phyloP scores from a whole-genome alignment of 2,113 vertebrate genomes.

The Siniperca chuatsi region DNA sequence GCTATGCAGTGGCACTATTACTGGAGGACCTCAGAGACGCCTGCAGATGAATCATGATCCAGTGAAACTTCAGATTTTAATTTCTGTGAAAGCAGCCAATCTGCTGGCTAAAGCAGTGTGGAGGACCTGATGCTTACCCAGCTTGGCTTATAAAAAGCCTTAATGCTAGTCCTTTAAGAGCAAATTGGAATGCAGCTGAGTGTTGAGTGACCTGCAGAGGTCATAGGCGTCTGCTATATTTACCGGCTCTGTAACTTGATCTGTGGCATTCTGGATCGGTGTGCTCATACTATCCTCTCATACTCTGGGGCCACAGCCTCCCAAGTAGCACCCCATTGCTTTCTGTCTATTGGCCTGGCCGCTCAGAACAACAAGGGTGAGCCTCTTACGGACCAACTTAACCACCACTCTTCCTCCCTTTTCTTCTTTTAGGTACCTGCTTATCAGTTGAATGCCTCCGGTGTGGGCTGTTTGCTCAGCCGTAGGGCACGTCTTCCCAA shows the following conservation, averaged over 20 bases:
- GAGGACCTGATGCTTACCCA: not conserved
- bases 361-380: conserved; percentile 78
- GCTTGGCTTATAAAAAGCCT: conserved; percentile 61
- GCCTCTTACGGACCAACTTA: conserved; percentile 55
- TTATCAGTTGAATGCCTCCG: not conserved
- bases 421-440: conserved; percentile 49
- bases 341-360: conserved; percentile 55
- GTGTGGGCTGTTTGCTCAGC: conserved; percentile 21
- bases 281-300: conserved; percentile 79
- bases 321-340: conserved; percentile 52
- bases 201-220: conserved; percentile 82
- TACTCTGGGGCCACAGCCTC: conserved; percentile 75
- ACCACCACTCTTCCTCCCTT: conserved; percentile 38
- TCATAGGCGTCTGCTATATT: conserved; percentile 87
- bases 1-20: conserved; percentile 12
- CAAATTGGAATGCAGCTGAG: conserved; percentile 79
- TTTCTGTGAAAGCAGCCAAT: conserved; percentile 22
- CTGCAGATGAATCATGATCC: conserved; percentile 32
- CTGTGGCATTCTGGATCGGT: conserved; percentile 83
- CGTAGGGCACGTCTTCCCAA: not conserved
- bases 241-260: conserved; percentile 86
- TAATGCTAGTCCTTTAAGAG: conserved; percentile 78
- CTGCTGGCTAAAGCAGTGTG: conserved; percentile 15
- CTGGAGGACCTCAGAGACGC: not conserved
- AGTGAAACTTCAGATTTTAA: conserved; percentile 15